Evolutionary conservation across 2,113 vertebrate species (phyloP), one percentile per base, ranked within the genome.

Genomic region (Buteo buteo): DNA sequence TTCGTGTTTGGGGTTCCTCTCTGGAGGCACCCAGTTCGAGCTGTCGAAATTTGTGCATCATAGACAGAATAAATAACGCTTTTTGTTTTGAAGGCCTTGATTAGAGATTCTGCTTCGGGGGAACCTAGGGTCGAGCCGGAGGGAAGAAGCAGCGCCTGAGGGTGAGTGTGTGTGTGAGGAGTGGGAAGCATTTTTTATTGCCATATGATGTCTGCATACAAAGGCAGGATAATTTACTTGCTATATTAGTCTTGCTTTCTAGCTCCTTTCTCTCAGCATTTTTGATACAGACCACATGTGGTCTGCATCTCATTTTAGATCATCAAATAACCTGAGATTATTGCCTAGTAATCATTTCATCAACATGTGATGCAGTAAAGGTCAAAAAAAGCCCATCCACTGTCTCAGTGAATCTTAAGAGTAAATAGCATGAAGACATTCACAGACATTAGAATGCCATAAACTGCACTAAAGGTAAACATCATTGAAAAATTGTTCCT

Each of bases 181-280:
- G 52, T 54, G 59, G 82, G 94, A 87, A 96, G 83, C 36, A 89
- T 58, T 32, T 82, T 83, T 85, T 87, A 93, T 91, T 97, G 64
- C 76, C 94, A 87, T 90, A 24, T 70, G 76, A 96, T 93, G 24
- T 88, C 90, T 96, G 70, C 72, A 83, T 31, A 96, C 65, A 97
- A 97, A 92, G 86, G 81, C 70, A 95, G 64, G 62, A 77, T 86
- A 91, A 95, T 88, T 96, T 88, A 85, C 74, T 95, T 83, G 50
- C 57, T 50, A 16, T 59, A 84, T 82, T 85, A 82, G 49, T 78
- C 26, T 88, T 88, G 57, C 67, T 96, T 94, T 93, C 59, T 81
- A 83, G 28, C 79, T 84, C 70, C 29, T 72, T 94, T 91, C 58
- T 94, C 64, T 79, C 14, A 84, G 29, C 24, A 65, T 38, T 95